Conservation (phyloP, 1,140 invertebrate genomes). For the Limonius californicus region DNA sequence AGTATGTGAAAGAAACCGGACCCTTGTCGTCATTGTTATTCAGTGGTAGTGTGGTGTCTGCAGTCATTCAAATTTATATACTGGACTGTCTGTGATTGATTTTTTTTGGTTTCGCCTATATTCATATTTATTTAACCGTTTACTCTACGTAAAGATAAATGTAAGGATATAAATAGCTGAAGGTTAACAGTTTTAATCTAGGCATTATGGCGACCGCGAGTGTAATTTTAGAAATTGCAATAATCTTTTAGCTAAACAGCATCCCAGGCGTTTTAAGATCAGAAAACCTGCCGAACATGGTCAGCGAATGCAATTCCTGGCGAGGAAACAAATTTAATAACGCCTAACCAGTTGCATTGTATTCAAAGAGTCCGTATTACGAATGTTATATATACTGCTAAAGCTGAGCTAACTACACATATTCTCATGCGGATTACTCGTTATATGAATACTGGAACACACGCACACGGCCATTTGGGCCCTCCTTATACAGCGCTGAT, state of each 20-base stretch:
- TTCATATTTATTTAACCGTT: no score
- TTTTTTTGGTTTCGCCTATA: no score
- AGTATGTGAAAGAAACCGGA: no score
- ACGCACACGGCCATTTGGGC: constrained; percentile 13
- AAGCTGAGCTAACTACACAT: constrained; percentile 22
- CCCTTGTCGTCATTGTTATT: no score
- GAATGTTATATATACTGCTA: constrained; percentile 14
- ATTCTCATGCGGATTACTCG: constrained; percentile 19
- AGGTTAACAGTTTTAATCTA: no score
- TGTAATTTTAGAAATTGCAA: no score
- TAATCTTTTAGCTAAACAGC: neutral
- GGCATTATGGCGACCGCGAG: no score
- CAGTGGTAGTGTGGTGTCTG: no score
- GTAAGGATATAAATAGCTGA: no score
- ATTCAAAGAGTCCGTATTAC: constrained; percentile 7
- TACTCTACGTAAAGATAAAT: no score
- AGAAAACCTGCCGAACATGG: constrained; percentile 11
- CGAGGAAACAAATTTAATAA: constrained; percentile 13
- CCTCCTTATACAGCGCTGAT: constrained; percentile 19
- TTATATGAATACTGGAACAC: constrained; percentile 23
- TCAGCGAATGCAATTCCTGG: neutral
- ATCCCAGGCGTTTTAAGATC: neutral
- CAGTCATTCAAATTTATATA: no score
- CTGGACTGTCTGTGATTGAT: no score
- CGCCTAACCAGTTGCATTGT: constrained; percentile 12